A percentile compares a stretch with the other conserved stretches of the same genome.
These are phyloP conservation scores for Spisula subtruncata DNA, from an alignment of 2,888 invertebrate species.

Conservation along the genomic window DNA sequence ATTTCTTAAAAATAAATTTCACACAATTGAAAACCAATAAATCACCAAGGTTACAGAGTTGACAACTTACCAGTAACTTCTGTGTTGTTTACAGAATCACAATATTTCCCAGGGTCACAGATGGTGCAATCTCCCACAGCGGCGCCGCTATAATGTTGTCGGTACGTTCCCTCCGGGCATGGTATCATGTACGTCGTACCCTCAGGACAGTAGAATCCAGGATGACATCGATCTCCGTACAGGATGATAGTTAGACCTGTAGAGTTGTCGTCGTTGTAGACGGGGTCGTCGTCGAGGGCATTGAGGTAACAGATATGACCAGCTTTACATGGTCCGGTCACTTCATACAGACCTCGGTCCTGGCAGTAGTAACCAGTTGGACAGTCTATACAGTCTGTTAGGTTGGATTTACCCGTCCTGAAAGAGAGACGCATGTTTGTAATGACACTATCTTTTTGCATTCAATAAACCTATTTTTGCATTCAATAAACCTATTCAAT, in stretches of 20 bases:
- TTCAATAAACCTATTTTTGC: too few relatives aligned
- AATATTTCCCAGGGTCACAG: conserved; percentile 86
- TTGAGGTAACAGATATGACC: conserved; percentile 86
- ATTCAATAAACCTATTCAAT: too few relatives aligned
- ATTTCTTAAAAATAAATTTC: too few relatives aligned
- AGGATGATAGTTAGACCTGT: conserved; percentile 83
- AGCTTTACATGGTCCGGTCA: conserved; percentile 84
- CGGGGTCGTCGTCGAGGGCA: conserved; percentile 83
- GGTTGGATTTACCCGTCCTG: conserved; percentile 71
- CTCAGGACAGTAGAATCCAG: conserved; percentile 85
- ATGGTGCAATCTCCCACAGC: conserved; percentile 78
- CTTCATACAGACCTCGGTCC: conserved; percentile 81
- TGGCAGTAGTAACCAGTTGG: conserved; percentile 85
- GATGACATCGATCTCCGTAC: conserved; percentile 85
- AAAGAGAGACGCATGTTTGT: neutral
- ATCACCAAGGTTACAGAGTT: neutral
- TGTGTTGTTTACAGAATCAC: conserved; percentile 83
- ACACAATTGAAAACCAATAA: too few relatives aligned
- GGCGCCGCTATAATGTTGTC: conserved; percentile 77
- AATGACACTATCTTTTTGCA: too few relatives aligned
- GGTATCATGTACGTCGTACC: conserved; percentile 83
- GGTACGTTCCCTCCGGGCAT: conserved; percentile 85
- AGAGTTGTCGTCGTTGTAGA: conserved; percentile 84
- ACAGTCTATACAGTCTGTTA: conserved; percentile 81
- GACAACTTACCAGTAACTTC: conserved; percentile 76